Conservation (phyloP, 2,888 invertebrate genomes). For the Subacronicta megacephala region DNA sequence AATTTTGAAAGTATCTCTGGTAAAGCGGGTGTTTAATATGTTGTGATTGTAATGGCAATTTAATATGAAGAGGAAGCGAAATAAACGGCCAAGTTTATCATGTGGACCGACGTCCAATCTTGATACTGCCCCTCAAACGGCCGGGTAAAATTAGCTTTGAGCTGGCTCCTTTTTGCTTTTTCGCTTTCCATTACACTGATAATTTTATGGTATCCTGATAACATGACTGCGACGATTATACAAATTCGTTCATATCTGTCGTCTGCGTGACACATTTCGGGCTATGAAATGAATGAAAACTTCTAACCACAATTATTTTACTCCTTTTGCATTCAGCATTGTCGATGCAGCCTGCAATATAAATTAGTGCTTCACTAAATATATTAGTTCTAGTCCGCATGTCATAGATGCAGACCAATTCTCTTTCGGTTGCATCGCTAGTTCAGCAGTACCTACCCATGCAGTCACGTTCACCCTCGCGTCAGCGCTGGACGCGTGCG, state of each 20-base stretch:
- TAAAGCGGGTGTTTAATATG: neutral
- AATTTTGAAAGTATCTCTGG: neutral
- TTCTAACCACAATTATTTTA: neutral
- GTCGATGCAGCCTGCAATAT: neutral
- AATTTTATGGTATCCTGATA: conserved; percentile 40
- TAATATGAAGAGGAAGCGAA: conserved; percentile 33
- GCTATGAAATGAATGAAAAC: too few relatives aligned
- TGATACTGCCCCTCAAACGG: conserved; percentile 56
- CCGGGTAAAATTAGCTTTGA: conserved; percentile 60
- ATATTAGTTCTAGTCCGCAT: conserved; percentile 40
- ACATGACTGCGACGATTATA: conserved; percentile 1
- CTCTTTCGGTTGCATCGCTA: conserved; percentile 59
- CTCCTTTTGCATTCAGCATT: neutral
- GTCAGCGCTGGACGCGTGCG: conserved; percentile 72
- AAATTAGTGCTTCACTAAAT: conserved; percentile 1
- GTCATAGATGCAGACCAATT: conserved; percentile 63
- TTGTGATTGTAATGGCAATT: conserved; percentile 11
- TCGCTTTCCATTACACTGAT: conserved; percentile 36
- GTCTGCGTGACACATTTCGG: neutral
- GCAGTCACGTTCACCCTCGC: conserved; percentile 76
- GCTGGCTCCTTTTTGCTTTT: conserved; percentile 44
- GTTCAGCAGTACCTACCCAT: conserved; percentile 55
- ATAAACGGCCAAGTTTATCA: conserved; percentile 54
- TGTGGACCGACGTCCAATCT: conserved; percentile 48
- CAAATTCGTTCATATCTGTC: neutral